These are phyloP conservation scores for Harpagus bidentatus DNA, from an alignment of 2,113 vertebrate genomes.

Conservation along the genomic window DNA sequence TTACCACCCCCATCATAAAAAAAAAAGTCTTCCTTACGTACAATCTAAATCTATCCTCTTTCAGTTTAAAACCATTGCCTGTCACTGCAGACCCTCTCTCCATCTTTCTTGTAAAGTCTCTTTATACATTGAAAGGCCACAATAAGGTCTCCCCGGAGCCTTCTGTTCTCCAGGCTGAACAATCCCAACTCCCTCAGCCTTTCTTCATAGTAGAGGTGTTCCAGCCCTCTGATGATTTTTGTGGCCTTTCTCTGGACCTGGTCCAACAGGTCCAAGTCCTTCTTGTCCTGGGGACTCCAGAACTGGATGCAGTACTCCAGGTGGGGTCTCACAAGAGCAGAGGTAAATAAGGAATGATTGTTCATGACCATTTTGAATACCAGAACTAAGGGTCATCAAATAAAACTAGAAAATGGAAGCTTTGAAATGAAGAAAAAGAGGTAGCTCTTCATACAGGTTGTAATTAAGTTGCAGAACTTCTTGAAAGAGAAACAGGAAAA, in stretches of 20 bases:
- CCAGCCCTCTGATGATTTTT: background rate
- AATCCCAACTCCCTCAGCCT: background rate
- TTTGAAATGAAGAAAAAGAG: background rate
- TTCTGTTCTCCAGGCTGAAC: background rate
- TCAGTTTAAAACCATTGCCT: background rate
- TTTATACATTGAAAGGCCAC: background rate
- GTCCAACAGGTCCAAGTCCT: background rate
- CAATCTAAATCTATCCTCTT: background rate
- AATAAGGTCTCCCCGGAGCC: background rate
- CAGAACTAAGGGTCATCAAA: background rate
- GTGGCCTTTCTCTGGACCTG: background rate
- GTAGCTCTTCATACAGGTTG: background rate
- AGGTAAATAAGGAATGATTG: background rate
- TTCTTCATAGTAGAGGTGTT: background rate
- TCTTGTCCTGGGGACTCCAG: background rate
- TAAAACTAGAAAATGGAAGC: background rate
- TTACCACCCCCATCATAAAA: background rate
- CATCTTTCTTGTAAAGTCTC: background rate
- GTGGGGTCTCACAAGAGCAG: no score
- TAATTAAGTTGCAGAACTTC: fast-evolving
- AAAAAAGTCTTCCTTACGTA: background rate
- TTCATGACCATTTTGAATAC: background rate
- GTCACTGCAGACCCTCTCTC: background rate
- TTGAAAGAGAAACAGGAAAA: background rate
- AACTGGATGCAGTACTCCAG: background rate